These are phyloP conservation scores for Hyposoter didymator DNA, from an alignment of 2,888 invertebrate species.

Conservation along the genomic window DNA sequence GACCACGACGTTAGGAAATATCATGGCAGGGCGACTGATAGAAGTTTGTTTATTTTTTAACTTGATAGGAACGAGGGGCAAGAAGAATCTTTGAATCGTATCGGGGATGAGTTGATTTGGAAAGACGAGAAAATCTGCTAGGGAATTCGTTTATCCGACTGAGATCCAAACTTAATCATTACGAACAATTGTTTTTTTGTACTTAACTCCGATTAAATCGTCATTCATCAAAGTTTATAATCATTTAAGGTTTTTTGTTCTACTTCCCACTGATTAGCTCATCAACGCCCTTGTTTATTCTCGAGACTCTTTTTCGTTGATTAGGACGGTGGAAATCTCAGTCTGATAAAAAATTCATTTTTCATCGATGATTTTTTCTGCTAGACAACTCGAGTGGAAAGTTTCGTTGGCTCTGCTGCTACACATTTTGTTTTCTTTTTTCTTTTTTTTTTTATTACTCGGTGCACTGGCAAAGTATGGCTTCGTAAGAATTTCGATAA, in stretches of 20 bases:
- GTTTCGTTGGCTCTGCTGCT: constrained; percentile 46
- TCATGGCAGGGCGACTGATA: constrained; percentile 36
- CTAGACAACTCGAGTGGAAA: constrained; percentile 22
- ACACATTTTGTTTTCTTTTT: constrained; percentile 6
- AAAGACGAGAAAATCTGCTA: neutral
- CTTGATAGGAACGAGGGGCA: constrained; percentile 18
- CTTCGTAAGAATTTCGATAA: constrained; percentile 33
- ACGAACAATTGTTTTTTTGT: neutral
- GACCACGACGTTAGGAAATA: constrained; percentile 50
- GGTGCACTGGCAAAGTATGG: constrained; percentile 75
- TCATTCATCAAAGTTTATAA: neutral
- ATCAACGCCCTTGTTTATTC: neutral
- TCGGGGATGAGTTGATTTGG: constrained; percentile 34
- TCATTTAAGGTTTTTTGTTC: neutral
- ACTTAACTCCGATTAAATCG: neutral
- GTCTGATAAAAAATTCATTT: neutral
- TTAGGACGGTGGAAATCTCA: neutral
- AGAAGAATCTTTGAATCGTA: constrained; percentile 42
- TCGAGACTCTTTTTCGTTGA: neutral
- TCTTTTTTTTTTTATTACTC: constrained; percentile 67
- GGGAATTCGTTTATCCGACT: neutral
- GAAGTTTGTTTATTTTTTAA: constrained; percentile 47
- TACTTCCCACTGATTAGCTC: neutral
- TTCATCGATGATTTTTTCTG: neutral
- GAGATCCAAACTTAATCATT: neutral